Evolutionary conservation across 2,113 vertebrate genomes (phyloP), one percentile per base, ranked within the genome.

Genomic region (Tyto alba): DNA sequence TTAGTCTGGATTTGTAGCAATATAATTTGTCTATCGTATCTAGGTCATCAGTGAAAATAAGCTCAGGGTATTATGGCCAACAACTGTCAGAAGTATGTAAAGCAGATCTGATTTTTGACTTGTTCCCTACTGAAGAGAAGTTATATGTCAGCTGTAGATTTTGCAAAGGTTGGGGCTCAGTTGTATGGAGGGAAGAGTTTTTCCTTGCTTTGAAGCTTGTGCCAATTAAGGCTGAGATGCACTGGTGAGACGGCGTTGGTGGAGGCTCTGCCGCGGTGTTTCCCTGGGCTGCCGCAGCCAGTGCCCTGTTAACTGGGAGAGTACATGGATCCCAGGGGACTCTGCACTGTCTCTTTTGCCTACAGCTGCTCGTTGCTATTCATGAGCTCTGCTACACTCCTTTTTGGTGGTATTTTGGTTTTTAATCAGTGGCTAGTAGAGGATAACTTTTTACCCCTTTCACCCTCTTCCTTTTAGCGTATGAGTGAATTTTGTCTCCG

Each of bases 171-270:
- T 64, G 82, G 11, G 55, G 43, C 47, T 80, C 0, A 2, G 71
- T 6, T 36, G 25, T 43, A 2, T 3, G 18, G 52, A 71, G 83
- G 73, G 63, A 77, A 22, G 36, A 38, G 36, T 71, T 77, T 21
- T 43, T 27, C 21, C 56, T 26, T 17, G 36, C 84, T 89, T 85
- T 62, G 89, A 62, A 83, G 69, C 27, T 47, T 10, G 47, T 85
- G 69, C 87, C 50, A 34, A 0, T 40, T 32, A 9, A 40, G 50
- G 72, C 79, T 66, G 85, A 62, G 66, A 30, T 10, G 36, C 9
- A 2, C 47, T n/a, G 77, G 38, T 32, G 45, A 45, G 67, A 12
- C 0, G 0, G 41, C 0, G 0, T 13, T n/a, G 48, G 36, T 53
- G 79, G 29, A 41, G 67, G 26, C 56, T 74, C 19, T 47, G 47